Evolutionary conservation across 2,113 vertebrate species (phyloP), one percentile per base, ranked within the genome.

Genomic region (Beaufortia kweichowensis): DNA sequence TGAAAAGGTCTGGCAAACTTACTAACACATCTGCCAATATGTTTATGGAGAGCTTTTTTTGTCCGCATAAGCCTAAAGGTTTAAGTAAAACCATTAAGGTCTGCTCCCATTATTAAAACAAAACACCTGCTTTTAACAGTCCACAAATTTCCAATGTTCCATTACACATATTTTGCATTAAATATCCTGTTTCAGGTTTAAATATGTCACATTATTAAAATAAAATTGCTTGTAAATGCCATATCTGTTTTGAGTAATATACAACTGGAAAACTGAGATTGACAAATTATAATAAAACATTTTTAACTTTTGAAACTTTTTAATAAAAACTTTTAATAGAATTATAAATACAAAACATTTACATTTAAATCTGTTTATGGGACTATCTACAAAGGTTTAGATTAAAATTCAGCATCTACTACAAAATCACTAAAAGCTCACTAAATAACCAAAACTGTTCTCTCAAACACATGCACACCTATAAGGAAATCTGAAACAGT

Each of bases 1-100:
- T 69, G 75, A n/a, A 77, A 33, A 74, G 75, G 28, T 35, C 24
- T 24, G 46, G 17, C 56, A 81, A 56, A 74, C 76, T 15, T 19
- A 46, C 28, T 68, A 50, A 81, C 55, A 7, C 21, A 29, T 59
- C 66, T 48, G 66, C n/a, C 60, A 12, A 39, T 55, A 43, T 10
- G 17, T 50, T n/a, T 67, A 8, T 29, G 26, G 65, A 67, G 17
- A 5, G 8, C 24, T 43, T 26, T 35, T 35, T 35, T n/a, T n/a
- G n/a, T n/a, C n/a, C n/a, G n/a, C n/a, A n/a, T n/a, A n/a, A n/a
- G n/a, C n/a, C n/a, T n/a, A n/a, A n/a, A n/a, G n/a, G n/a, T n/a
- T n/a, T n/a, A n/a, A n/a, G n/a, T n/a, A n/a, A n/a, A n/a, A n/a
- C n/a, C n/a, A n/a, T n/a, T n/a, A n/a, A n/a, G n/a, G n/a, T n/a